phyloP scores from a whole-genome alignment of 2,888 invertebrate genomes.

The Diarsia mendica region DNA sequence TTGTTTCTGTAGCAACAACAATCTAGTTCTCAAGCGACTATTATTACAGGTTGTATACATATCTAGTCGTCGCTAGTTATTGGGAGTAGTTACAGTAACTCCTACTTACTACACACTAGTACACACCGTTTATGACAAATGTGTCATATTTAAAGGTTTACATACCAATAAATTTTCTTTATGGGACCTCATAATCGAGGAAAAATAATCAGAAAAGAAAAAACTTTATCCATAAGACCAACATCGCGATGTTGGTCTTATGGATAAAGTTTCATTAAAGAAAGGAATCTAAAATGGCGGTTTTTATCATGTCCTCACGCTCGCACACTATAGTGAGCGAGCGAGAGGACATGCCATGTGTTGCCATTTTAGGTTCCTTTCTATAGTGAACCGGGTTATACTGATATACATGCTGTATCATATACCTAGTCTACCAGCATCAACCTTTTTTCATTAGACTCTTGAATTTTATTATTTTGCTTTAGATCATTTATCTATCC shows the following conservation, averaged over 20 bases:
- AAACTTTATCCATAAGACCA: too few relatives aligned
- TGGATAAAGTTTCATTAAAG: too few relatives aligned
- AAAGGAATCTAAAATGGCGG: too few relatives aligned
- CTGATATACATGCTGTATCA: too few relatives aligned
- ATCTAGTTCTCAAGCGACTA: not conserved
- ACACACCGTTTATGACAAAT: not conserved
- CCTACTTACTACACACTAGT: not conserved
- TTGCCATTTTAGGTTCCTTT: too few relatives aligned
- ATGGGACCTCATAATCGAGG: not conserved
- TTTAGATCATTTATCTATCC: not conserved
- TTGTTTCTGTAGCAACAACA: not conserved
- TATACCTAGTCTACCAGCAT: not conserved
- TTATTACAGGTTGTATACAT: not conserved
- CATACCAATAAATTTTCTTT: not conserved
- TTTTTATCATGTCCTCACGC: too few relatives aligned
- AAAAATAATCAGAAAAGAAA: too few relatives aligned
- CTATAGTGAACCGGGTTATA: too few relatives aligned
- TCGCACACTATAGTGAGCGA: too few relatives aligned
- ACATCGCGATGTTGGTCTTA: too few relatives aligned
- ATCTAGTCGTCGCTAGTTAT: not conserved
- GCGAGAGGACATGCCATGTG: too few relatives aligned
- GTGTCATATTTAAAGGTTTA: not conserved
- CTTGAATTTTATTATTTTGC: not conserved
- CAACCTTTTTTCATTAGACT: not conserved
- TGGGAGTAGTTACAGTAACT: not conserved